These are phyloP conservation scores for Rhyzopertha dominica DNA, from an alignment of 1,140 invertebrate genomes.

Conservation along the genomic window DNA sequence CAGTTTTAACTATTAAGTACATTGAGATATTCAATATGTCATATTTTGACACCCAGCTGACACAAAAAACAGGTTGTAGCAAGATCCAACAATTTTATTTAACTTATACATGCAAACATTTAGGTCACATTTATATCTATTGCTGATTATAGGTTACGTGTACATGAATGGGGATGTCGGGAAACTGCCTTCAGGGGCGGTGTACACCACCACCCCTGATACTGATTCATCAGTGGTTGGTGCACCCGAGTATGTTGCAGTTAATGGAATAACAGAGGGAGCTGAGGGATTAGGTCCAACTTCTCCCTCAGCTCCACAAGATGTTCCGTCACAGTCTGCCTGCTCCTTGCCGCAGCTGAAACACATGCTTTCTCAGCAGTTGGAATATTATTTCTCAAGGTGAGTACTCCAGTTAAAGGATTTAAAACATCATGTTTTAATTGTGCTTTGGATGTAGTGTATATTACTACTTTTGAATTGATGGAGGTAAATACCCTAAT, in stretches of 20 bases:
- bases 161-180: constrained; percentile 76
- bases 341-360: constrained; percentile 70
- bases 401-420: constrained; percentile 45
- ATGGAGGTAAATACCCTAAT: no score
- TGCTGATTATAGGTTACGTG: constrained; percentile 55
- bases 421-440: no score
- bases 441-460: no score
- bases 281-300: constrained; percentile 36
- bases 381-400: constrained; percentile 89
- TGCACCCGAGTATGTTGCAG: constrained; percentile 24
- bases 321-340: constrained; percentile 32
- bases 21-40: no score
- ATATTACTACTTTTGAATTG: no score
- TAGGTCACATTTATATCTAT: no score
- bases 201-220: constrained; percentile 49
- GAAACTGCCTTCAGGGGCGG: constrained; percentile 63
- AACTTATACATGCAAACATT: no score
- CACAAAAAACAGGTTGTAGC: no score
- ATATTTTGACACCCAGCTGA: no score
- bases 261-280: constrained; percentile 42
- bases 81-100: no score
- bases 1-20: no score
- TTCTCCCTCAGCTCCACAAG: constrained; percentile 30
- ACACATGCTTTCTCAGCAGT: constrained; percentile 72
- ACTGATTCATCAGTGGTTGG: constrained; percentile 23